A percentile compares a stretch with the other conserved stretches of the same genome.
Evolutionary conservation across 2,888 invertebrate genomes (phyloP).

Genomic region (Caenorhabditis sinica): DNA sequence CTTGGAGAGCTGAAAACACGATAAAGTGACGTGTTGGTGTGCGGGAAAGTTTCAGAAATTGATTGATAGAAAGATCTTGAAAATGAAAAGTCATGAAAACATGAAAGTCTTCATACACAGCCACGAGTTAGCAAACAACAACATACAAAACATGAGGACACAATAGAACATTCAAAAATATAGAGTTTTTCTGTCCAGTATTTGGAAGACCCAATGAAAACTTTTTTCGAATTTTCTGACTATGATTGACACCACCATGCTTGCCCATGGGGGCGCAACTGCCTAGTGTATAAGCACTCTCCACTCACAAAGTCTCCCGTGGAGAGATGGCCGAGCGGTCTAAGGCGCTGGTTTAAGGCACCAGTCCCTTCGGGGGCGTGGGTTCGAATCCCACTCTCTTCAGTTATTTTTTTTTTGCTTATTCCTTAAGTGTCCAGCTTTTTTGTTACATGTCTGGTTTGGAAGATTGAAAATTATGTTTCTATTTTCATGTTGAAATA

Average conservation of each 20-base stretch:
- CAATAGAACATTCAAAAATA: too few relatives aligned
- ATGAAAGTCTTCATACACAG: too few relatives aligned
- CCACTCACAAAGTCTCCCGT: neutral
- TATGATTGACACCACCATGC: too few relatives aligned
- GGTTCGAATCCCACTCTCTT: slow-evolving; percentile 78
- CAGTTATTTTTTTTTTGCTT: slow-evolving; percentile 1
- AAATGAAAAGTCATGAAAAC: neutral
- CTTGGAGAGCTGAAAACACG: neutral
- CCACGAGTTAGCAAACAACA: too few relatives aligned
- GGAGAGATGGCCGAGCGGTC: slow-evolving; percentile 89
- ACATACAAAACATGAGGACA: too few relatives aligned
- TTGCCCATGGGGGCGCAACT: neutral
- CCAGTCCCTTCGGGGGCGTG: slow-evolving; percentile 88
- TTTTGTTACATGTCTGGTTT: too few relatives aligned
- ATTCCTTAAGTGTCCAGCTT: neutral
- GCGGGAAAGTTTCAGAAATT: slow-evolving; percentile 18
- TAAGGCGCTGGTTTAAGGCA: slow-evolving; percentile 94
- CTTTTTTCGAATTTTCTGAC: too few relatives aligned
- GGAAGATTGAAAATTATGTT: too few relatives aligned
- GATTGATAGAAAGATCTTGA: neutral
- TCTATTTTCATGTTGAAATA: too few relatives aligned
- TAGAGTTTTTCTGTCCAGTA: neutral
- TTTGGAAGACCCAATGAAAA: too few relatives aligned
- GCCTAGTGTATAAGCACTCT: neutral
- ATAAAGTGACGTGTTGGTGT: neutral